These are phyloP conservation scores for Sminthopsis crassicaudata DNA, from an alignment of 2,113 vertebrate species.

Conservation along the genomic window DNA sequence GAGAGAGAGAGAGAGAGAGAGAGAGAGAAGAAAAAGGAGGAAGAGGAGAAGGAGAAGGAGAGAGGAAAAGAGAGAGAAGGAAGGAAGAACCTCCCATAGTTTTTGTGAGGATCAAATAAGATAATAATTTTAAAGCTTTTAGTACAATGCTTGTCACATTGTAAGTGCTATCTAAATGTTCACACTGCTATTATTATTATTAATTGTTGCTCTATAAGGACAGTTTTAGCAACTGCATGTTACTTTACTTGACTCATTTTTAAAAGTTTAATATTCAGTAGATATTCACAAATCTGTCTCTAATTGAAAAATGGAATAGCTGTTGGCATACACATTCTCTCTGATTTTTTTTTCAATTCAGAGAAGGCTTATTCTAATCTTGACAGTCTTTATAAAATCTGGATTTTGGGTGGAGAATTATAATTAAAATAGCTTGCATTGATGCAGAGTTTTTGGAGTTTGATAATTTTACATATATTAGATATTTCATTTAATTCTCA, in stretches of 20 bases:
- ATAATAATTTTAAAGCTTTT: background rate
- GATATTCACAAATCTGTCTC: background rate
- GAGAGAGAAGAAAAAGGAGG: too few relatives aligned
- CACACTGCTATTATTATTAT: background rate
- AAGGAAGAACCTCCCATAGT: background rate
- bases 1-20: too few relatives aligned
- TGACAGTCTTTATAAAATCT: background rate
- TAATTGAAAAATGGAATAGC: conserved; percentile 14
- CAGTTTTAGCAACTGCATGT: background rate
- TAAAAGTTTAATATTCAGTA: background rate
- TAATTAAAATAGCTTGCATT: background rate
- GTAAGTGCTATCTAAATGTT: background rate
- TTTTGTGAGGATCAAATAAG: background rate
- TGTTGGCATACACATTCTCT: background rate
- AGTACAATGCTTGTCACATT: background rate
- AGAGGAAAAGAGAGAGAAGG: too few relatives aligned
- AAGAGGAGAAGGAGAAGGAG: too few relatives aligned
- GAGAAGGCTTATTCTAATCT: background rate
- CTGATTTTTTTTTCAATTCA: background rate
- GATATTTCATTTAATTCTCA: background rate
- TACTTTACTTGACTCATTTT: conserved; percentile 30
- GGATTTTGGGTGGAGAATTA: background rate
- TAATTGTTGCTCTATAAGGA: background rate
- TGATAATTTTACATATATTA: background rate
- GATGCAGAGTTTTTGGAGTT: background rate